Conservation (phyloP, 2,888 invertebrate genomes). For the Nipponacmea schrenckii region DNA sequence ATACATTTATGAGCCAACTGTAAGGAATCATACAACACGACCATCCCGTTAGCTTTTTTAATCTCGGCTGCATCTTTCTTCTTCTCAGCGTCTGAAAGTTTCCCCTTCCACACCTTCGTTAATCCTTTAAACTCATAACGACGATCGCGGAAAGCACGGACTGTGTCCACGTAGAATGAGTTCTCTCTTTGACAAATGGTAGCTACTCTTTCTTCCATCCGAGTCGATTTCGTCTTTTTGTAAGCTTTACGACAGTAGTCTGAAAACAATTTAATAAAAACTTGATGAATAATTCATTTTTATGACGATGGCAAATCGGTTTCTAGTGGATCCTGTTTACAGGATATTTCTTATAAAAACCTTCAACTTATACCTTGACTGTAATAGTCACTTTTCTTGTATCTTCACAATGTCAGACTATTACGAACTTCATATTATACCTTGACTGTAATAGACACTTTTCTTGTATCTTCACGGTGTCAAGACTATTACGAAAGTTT, state of each 20-base stretch:
- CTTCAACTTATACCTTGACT: too few species aligned
- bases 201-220: slow-evolving; percentile 85
- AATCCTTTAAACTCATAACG: slow-evolving; percentile 96
- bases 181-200: slow-evolving; percentile 98
- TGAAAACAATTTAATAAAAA: slow-evolving; percentile 39
- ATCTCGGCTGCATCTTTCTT: slow-evolving; percentile 88
- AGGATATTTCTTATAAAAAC: too few species aligned
- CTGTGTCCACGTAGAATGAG: slow-evolving; percentile 99
- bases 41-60: slow-evolving; percentile 77
- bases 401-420: too few species aligned
- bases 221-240: slow-evolving; percentile 89
- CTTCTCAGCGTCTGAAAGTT: slow-evolving; percentile 82
- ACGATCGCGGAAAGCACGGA: slow-evolving; percentile 91
- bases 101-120: slow-evolving; percentile 88
- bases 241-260: slow-evolving; percentile 97
- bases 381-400: too few species aligned
- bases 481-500: too few species aligned
- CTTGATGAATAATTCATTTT: too few species aligned
- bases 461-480: too few species aligned
- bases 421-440: too few species aligned
- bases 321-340: too few species aligned
- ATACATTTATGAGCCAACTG: slow-evolving; percentile 99
- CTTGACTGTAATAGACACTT: too few species aligned
- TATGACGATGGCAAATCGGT: too few species aligned
- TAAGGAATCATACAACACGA: slow-evolving; percentile 95